phyloP scores from a whole-genome alignment of 2,888 invertebrate species.

The Zeuzera pyrina region DNA sequence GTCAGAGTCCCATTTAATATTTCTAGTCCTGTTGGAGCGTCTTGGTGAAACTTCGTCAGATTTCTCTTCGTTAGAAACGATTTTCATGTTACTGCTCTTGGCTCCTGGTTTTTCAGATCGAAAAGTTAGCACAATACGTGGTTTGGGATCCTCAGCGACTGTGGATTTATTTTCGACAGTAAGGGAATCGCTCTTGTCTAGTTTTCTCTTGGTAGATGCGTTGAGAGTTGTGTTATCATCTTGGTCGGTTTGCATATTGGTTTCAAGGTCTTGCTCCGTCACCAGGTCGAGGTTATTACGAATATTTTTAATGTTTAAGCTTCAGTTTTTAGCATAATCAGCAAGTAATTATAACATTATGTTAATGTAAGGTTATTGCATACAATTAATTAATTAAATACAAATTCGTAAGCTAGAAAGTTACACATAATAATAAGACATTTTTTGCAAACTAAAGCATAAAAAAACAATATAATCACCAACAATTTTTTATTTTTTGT shows the following conservation, averaged over 20 bases:
- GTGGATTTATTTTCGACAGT: constrained; percentile 40
- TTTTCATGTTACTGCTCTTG: constrained; percentile 68
- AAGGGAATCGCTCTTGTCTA: constrained; percentile 16
- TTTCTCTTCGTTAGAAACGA: constrained; percentile 59
- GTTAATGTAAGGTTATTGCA: no score
- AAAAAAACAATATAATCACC: no score
- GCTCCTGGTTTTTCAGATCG: constrained; percentile 74
- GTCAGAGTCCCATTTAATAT: constrained; percentile 45
- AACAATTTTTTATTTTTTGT: no score
- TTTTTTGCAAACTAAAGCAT: no score
- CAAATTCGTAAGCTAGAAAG: no score
- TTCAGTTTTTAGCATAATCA: neutral
- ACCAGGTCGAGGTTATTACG: neutral
- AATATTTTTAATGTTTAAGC: neutral
- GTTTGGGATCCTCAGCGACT: constrained; percentile 58
- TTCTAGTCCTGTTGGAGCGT: constrained; percentile 44
- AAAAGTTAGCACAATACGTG: constrained; percentile 75
- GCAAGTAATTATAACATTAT: neutral
- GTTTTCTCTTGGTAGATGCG: no score
- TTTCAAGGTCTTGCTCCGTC: neutral
- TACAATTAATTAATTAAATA: no score
- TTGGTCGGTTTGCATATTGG: constrained; percentile 1
- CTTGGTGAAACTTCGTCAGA: constrained; percentile 49
- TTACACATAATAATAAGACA: no score
- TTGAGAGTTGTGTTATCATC: neutral